Base-by-base conservation (phyloP, 2,797 vertebrate genomes). In the Peromyscus melanophrys region DNA sequence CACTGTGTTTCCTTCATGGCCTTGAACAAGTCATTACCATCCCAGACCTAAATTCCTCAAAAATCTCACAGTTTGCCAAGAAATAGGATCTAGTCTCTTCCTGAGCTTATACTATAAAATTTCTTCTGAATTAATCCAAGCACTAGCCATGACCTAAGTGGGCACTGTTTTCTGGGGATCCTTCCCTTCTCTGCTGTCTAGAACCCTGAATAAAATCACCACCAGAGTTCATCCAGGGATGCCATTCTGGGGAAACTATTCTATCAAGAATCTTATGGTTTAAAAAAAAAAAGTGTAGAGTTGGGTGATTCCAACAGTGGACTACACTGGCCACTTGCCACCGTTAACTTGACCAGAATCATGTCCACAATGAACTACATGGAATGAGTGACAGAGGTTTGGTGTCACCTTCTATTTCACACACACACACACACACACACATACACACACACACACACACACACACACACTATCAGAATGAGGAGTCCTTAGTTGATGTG, bases 101-200 rank as follows among this genome's bases (percentile, higher is more conserved):
- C 67, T 76, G 40, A 67, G 43, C 37, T 83, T 71, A 1, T 37
- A 19, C 52, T 78, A 31, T 90, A 59, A 61, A 78, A 49, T 11
- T 91, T n/a, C 52, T 96, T 83, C 91, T 76, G 37, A 90, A 90
- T 75, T 92, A 90, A 86, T 46, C 37, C 40, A 96, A 90, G 16
- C 16, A 69, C 52, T n/a, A 23, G 16, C 7, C 11, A 67, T 65
- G 75, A 81, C 76, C 65, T 17, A 49, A 34, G 29, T 65, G 17
- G 1, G 23, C 16, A 21, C 46, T 37, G 46, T 40, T 40, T 23
- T 67, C 65, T 75, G 17, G 19, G 37, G 3, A 75, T 73, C 29
- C 16, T 76, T 19, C 75, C 11, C 40, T 88, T 8, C 31, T 92
- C 88, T 61, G n/a, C 25, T n/a, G 40, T n/a, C 59, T 55, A 57